phyloP scores from a whole-genome alignment of 2,888 invertebrate species.

The Bugulina stolonifera region DNA sequence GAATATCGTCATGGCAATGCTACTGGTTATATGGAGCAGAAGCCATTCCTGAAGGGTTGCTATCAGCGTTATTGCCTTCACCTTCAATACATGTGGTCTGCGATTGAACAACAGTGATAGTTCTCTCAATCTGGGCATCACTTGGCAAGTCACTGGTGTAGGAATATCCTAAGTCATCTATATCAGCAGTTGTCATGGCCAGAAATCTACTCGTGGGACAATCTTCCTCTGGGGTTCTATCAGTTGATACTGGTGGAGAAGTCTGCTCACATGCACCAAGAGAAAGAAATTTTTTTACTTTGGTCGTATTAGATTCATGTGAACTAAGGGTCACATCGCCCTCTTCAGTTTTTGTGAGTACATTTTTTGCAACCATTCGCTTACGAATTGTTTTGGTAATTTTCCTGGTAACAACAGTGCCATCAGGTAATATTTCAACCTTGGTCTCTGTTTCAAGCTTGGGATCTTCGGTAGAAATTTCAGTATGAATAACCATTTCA shows the following conservation, averaged over 20 bases:
- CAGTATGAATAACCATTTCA: not conserved
- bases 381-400: constrained; percentile 22
- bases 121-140: constrained; percentile 5
- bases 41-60: constrained; percentile 8
- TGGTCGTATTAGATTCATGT: not conserved
- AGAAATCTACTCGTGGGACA: not conserved
- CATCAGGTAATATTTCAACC: constrained; percentile 17
- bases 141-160: not conserved
- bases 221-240: not conserved
- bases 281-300: constrained; percentile 8
- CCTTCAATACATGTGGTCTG: constrained; percentile 24
- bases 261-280: not conserved
- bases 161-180: not conserved
- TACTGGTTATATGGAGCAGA: not conserved
- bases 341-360: not conserved
- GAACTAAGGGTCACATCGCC: not conserved
- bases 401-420: constrained; percentile 13
- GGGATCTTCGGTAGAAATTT: constrained; percentile 4
- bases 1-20: not conserved
- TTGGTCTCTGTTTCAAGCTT: constrained; percentile 12
- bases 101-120: not conserved
- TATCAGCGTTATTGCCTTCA: constrained; percentile 1
- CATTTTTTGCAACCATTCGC: constrained; percentile 7
- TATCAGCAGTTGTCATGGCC: not conserved
- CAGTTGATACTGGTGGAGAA: not conserved